Conservation (phyloP, 2,113 vertebrate genomes). For the Pteronura brasiliensis region DNA sequence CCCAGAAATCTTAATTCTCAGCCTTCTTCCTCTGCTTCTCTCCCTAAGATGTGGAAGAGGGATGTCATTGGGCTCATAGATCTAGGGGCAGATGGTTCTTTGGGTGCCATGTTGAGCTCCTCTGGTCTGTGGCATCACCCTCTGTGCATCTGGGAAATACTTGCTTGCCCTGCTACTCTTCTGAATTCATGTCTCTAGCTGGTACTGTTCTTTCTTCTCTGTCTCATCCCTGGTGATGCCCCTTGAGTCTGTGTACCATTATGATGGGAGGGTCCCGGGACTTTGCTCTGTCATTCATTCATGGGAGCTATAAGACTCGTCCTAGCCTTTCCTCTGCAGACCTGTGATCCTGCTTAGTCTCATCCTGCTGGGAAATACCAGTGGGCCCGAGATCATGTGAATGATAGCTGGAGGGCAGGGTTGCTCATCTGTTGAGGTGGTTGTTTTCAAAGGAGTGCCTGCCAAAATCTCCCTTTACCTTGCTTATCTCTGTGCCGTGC, state of each 20-base stretch:
- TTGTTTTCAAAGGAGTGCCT: not conserved
- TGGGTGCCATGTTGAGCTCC: too few species aligned
- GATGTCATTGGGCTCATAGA: rapidly evolving
- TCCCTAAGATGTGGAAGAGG: not conserved
- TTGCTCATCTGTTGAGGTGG: too few species aligned
- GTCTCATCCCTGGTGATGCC: not conserved
- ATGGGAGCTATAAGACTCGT: too few species aligned
- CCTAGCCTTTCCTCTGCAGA: too few species aligned
- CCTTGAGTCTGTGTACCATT: rapidly evolving
- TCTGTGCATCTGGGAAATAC: rapidly evolving
- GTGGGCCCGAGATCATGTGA: not conserved
- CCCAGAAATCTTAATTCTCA: not conserved
- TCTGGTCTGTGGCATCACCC: not conserved
- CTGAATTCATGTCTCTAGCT: not conserved
- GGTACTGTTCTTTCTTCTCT: rapidly evolving
- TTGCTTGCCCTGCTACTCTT: not conserved
- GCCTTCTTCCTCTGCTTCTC: not conserved
- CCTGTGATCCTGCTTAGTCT: not conserved
- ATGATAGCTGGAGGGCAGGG: not conserved
- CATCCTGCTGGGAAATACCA: too few species aligned
- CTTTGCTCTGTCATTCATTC: rapidly evolving
- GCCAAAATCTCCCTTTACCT: not conserved
- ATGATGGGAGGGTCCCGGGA: rapidly evolving
- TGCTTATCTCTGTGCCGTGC: not conserved
- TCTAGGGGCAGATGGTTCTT: rapidly evolving